Evolutionary conservation across 2,888 invertebrate species (phyloP).

Genomic region (Nymphalis urticae): DNA sequence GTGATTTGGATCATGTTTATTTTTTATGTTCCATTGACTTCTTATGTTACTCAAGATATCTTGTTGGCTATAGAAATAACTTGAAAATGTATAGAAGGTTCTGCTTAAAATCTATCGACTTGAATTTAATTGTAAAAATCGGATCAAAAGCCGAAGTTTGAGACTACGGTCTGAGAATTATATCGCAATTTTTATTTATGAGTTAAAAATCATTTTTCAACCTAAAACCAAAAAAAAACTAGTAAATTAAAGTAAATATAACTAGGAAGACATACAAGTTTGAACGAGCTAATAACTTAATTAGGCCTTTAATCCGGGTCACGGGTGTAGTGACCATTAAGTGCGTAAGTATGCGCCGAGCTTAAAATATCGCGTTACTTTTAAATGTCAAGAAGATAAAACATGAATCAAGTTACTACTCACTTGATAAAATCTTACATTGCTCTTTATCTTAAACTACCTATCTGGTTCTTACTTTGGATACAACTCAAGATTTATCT

Average conservation of each 20-base stretch:
- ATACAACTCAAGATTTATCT: too few species aligned
- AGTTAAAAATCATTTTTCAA: background rate
- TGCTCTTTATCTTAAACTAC: background rate
- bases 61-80: background rate
- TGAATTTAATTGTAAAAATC: too few species aligned
- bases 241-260: background rate
- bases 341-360: constrained; percentile 7
- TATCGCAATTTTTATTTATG: too few species aligned
- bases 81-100: background rate
- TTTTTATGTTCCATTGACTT: constrained; percentile 7
- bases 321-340: constrained; percentile 8
- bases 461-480: too few species aligned
- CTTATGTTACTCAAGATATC: background rate
- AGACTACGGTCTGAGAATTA: too few species aligned
- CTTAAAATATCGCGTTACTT: constrained; percentile 11
- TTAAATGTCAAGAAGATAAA: constrained; percentile 12
- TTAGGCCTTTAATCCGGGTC: constrained; percentile 5
- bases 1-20: constrained; percentile 19
- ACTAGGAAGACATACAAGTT: constrained; percentile 1
- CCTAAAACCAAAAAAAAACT: background rate
- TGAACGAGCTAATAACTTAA: constrained; percentile 4
- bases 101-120: too few species aligned
- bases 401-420: constrained; percentile 4
- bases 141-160: too few species aligned
- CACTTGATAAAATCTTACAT: constrained; percentile 8